phyloP scores from a whole-genome alignment of 1,140 invertebrate genomes.

The Magallana gigas region DNA sequence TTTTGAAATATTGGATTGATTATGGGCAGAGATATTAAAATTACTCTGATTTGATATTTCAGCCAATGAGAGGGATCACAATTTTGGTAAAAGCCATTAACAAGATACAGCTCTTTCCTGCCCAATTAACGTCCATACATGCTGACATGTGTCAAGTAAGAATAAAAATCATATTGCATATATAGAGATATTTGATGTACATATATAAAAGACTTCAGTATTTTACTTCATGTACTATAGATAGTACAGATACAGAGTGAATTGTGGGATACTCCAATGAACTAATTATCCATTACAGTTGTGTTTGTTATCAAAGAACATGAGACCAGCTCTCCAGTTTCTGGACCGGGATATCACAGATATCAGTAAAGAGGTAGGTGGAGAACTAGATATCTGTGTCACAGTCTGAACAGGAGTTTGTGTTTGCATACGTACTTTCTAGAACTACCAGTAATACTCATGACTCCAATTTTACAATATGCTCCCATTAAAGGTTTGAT shows the following conservation, averaged over 20 bases:
- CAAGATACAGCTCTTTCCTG: slow-evolving; percentile 92
- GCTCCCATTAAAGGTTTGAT: too few species aligned
- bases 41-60: slow-evolving; percentile 65
- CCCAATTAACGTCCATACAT: slow-evolving; percentile 95
- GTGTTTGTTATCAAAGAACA: slow-evolving; percentile 93
- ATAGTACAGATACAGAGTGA: too few species aligned
- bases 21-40: too few species aligned
- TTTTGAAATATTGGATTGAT: too few species aligned
- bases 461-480: too few species aligned
- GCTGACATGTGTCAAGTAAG: slow-evolving; percentile 91
- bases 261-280: background rate
- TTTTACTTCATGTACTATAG: too few species aligned
- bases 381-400: background rate
- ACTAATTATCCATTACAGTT: slow-evolving; percentile 79
- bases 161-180: background rate
- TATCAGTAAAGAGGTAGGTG: slow-evolving; percentile 89
- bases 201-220: too few species aligned
- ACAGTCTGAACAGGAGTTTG: too few species aligned
- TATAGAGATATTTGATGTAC: too few species aligned
- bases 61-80: slow-evolving; percentile 91
- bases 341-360: slow-evolving; percentile 94
- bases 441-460: too few species aligned
- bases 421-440: too few species aligned
- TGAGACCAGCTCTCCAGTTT: slow-evolving; percentile 94
- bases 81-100: slow-evolving; percentile 90